Base-by-base conservation (phyloP, 2,113 vertebrate genomes). In the Orycteropus afer region DNA sequence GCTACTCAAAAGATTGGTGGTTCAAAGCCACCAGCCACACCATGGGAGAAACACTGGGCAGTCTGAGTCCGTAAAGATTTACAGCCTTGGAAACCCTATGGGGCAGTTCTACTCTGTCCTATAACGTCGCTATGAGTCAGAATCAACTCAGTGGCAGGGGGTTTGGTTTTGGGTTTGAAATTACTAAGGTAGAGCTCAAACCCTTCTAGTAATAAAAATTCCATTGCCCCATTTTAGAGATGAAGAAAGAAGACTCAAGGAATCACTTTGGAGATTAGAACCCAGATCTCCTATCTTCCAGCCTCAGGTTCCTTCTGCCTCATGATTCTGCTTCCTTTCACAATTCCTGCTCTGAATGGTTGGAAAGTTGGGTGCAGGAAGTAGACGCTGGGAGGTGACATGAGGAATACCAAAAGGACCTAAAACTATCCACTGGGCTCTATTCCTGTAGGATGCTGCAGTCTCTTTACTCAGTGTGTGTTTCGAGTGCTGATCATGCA, bases 331-430 rank as follows among this genome's bases (percentile, higher is more conserved):
- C 12, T 53, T 51, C 7, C 23, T 10, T 29, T 69, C 17, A 25
- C 0, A 1, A 15, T n/a, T 18, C 45, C 57, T 11, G 9, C 12
- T 5, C 0, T 1, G n/a, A 74, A 17, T 47, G 2, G 7, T 85
- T 22, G 23, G 77, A 45, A 88, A 37, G 5, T 34, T 12, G 27
- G 34, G 3, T 49, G 23, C 42, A 29, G 29, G 25, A 34, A 42
- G 29, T 3, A 67, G 29, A 10, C 6, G 10, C n/a, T 8, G 25
- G 51, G 42, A 45, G 6, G 40, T 17, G 34, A 17, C 5, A 1
- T 0, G 4, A 84, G 37, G 42, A n/a, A 57, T 0, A 4, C 10
- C 9, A 11, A 12, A n/a, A 40, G 42, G 17, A 57, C 71, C 78
- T 51, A 5, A 47, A 27, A n/a, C 15, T 27, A 1, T 25, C 29